Base-by-base conservation (phyloP, 2,888 invertebrate genomes). In the Drosophila ezoana region DNA sequence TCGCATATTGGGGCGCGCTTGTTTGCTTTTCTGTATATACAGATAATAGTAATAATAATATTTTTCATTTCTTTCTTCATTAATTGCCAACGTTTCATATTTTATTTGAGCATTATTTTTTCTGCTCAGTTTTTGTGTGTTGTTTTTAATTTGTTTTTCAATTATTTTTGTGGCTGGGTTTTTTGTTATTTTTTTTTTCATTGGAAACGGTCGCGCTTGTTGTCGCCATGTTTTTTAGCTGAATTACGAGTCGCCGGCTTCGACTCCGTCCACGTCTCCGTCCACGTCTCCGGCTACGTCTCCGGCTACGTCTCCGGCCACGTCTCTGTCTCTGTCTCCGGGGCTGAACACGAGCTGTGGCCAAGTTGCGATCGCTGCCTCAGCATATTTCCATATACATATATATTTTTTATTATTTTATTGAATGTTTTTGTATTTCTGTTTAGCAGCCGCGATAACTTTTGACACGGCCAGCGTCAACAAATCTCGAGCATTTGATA, bases 1-100 rank as follows among this genome's bases (percentile, higher is more conserved):
- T 59, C 37, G 44, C 52, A 32, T 57, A 57, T 69, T 70, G 71
- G 56, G 43, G 32, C 71, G 63, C 47, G 35, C 51, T 47, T 40
- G 23, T 54, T 32, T 56, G 49, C 65, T 60, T 61, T 65, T 76
- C 60, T n/a, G n/a, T n/a, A 57, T 48, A 57, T 38, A 44, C 67
- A 77, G 72, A 76, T 77, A 68, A 60, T 61, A 60, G 61, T 61
- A 58, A 72, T 74, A 41, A 71, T 66, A 18, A 18, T 18, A 57
- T 64, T 47, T 56, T 40, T 54, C 56, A 18, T 57, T 49, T 43
- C 35, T 56, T 49, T 65, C 68, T 54, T 73, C 69, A 87, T 87
- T 89, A 85, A 89, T 79, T 89, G 85, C 85, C 79, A 89, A 89
- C 85, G 81, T 72, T 85, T 85, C 89, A 85, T 89, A 89, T 89